Evolutionary conservation across 2,888 invertebrate species (phyloP).

Genomic region (Spisula subtruncata): DNA sequence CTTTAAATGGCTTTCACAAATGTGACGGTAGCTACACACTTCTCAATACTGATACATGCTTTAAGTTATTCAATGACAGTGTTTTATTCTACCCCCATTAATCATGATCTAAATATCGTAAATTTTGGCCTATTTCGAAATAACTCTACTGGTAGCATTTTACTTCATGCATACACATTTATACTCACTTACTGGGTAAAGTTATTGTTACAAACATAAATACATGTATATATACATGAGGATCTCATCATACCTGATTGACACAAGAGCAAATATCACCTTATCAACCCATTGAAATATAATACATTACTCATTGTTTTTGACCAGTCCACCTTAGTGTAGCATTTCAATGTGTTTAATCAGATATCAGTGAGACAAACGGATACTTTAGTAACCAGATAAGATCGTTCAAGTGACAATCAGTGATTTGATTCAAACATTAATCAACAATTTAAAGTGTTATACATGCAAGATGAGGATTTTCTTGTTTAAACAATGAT

Average conservation of each 20-base stretch:
- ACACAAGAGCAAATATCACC: background rate
- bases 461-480: constrained; percentile 29
- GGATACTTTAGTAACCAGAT: constrained; percentile 26
- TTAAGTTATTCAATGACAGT: background rate
- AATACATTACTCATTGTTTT: background rate
- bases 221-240: background rate
- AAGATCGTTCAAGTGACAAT: background rate
- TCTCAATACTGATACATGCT: background rate
- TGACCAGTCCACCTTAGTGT: constrained; percentile 22
- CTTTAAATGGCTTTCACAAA: constrained; percentile 11
- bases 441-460: constrained; percentile 42
- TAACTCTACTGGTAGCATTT: too few relatives aligned
- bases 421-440: constrained; percentile 7
- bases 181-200: too few relatives aligned
- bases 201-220: too few relatives aligned
- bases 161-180: too few relatives aligned
- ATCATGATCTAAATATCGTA: too few relatives aligned
- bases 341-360: background rate
- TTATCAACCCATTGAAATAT: constrained; percentile 10
- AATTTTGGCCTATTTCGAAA: too few relatives aligned
- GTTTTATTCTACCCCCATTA: too few relatives aligned
- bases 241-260: background rate
- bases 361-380: constrained; percentile 20
- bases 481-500: constrained; percentile 20
- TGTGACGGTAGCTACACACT: background rate